Conservation (phyloP, 37 sponge, comb jelly and placozoan species). For the Axinella damicornis region DNA sequence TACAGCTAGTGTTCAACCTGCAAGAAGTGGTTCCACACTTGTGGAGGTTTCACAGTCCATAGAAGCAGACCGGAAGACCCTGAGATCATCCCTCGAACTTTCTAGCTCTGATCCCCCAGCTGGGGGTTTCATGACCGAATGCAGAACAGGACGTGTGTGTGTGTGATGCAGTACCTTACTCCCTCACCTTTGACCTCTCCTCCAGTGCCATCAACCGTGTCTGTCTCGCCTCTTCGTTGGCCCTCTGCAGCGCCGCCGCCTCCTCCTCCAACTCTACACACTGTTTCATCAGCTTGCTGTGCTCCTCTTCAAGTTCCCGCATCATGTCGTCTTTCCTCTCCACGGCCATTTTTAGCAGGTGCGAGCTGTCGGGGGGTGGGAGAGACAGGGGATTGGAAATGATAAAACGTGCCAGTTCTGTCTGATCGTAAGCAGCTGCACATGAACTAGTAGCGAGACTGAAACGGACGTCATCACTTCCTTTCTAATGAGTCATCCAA, state of each 20-base stretch:
- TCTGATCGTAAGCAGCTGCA: neutral
- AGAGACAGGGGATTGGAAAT: neutral
- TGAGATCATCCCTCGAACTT: too few species aligned
- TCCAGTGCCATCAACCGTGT: slow-evolving; percentile 48
- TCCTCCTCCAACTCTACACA: slow-evolving; percentile 32
- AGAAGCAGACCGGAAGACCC: too few species aligned
- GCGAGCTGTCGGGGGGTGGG: slow-evolving; percentile 14
- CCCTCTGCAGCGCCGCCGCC: slow-evolving; percentile 4
- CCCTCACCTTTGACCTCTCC: slow-evolving; percentile 57
- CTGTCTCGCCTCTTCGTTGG: slow-evolving; percentile 45
- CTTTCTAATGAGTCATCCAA: too few species aligned
- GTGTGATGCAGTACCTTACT: too few species aligned
- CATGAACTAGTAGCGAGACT: neutral
- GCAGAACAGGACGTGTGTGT: too few species aligned
- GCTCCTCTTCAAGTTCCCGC: slow-evolving; percentile 20
- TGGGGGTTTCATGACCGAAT: too few species aligned
- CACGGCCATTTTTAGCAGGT: slow-evolving; percentile 44
- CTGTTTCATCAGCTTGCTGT: slow-evolving; percentile 4
- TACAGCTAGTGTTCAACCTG: too few species aligned
- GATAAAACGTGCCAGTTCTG: too few species aligned
- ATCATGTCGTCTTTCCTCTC: slow-evolving; percentile 26
- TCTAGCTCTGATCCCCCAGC: too few species aligned
- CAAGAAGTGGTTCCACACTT: too few species aligned
- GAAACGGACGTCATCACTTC: neutral
- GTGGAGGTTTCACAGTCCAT: too few species aligned